These are phyloP conservation scores for Aphyosemion australe DNA, from an alignment of 2,113 vertebrate species.

Conservation along the genomic window DNA sequence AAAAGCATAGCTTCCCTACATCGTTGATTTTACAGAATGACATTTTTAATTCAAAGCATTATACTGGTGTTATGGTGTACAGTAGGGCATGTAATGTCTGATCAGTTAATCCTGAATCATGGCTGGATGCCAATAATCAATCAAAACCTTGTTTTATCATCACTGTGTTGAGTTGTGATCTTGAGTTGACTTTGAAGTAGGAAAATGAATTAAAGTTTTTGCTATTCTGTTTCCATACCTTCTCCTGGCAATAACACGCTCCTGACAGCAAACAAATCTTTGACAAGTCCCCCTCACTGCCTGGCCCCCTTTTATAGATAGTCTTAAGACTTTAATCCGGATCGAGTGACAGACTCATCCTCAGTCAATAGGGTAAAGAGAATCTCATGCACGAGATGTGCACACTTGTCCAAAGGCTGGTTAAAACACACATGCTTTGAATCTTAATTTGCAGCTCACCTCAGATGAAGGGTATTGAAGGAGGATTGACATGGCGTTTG, in stretches of 20 bases:
- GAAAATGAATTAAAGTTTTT: slow-evolving; percentile 44
- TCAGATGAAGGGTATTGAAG: slow-evolving; percentile 56
- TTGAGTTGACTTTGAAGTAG: slow-evolving; percentile 75
- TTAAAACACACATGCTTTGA: slow-evolving; percentile 65
- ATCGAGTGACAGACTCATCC: slow-evolving; percentile 79
- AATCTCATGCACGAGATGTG: slow-evolving; percentile 69
- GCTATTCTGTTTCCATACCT: slow-evolving; percentile 55
- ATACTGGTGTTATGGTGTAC: neutral
- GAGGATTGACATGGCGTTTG: slow-evolving; percentile 31
- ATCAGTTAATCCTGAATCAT: slow-evolving; percentile 57
- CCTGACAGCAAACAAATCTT: slow-evolving; percentile 75
- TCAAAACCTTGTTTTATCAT: slow-evolving; percentile 63
- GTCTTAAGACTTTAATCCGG: slow-evolving; percentile 83
- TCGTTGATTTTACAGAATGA: neutral
- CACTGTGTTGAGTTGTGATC: slow-evolving; percentile 59
- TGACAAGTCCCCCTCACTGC: slow-evolving; percentile 67
- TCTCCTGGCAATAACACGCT: slow-evolving; percentile 64
- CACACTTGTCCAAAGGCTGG: slow-evolving; percentile 67
- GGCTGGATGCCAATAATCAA: slow-evolving; percentile 69
- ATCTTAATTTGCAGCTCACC: slow-evolving; percentile 74
- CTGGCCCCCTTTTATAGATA: slow-evolving; percentile 76
- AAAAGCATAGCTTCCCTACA: neutral
- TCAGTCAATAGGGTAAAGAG: slow-evolving; percentile 82
- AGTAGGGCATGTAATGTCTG: slow-evolving; percentile 22
- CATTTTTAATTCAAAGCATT: neutral